Base-by-base conservation (phyloP, 2,888 invertebrate genomes). In the Amorpha juglandis region DNA sequence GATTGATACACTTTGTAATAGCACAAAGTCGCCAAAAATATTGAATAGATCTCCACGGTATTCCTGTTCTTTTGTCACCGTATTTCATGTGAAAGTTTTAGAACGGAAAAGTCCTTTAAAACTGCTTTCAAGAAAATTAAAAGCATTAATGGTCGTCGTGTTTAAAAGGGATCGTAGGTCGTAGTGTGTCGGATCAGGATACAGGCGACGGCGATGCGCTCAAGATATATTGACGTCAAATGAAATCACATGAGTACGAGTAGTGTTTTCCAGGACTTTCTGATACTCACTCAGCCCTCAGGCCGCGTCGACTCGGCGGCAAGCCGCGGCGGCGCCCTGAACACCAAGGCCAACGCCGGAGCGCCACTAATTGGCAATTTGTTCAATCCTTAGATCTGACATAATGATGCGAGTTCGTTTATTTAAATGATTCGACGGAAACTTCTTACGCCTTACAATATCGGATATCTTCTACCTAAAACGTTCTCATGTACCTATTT, bases 361-460 rank as follows among this genome's bases (percentile, higher is more conserved):
- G 84, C 83, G 84, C 86, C 90, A 77, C 91, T 93, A 92, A 92
- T 93, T 93, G 92, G 83, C 92, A 92, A 92, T 93, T 93, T 92
- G 92, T 91, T 91, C 91, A 90, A 92, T 91, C 91, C 91, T 91
- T 89, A 92, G 90, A 92, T 90, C 92, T 88, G 86, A 89, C 90
- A 88, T 91, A 91, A 92, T 91, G 92, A 92, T 89, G 91, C 82
- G 88, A 91, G 89, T 91, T 92, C 92, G 90, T 92, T 92, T 92
- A 92, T 92, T 91, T 88, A 92, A 92, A 92, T 92, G 92, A 92
- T 92, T 92, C 87, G 87, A 88, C 91, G 87, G 88, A 91, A 91
- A 91, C 80, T 87, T 85, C 84, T 85, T 84, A 80, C 80, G 76
- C 77, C 77, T 82, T 71, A 79, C 83, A 81, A 80, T 81, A 80